phyloP scores from a whole-genome alignment of 2,888 invertebrate species.

The Drosophila demipolita region DNA sequence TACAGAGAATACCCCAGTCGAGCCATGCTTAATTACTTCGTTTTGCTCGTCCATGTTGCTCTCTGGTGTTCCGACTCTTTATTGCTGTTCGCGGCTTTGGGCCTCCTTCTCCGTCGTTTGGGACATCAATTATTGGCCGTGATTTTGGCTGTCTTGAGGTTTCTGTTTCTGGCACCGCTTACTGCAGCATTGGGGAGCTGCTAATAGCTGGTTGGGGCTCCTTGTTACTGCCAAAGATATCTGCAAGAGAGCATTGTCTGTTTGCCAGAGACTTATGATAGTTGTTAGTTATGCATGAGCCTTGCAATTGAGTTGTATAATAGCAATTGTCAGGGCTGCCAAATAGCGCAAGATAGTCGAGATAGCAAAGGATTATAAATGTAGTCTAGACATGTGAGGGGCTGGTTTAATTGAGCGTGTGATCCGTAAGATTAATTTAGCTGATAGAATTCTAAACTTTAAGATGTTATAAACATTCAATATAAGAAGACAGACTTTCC shows the following conservation, averaged over 20 bases:
- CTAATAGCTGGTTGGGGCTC: constrained; percentile 44
- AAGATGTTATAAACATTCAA: background rate
- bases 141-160: constrained; percentile 67
- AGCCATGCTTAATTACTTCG: background rate
- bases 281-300: constrained; percentile 27
- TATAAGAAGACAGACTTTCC: background rate
- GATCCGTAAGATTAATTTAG: background rate
- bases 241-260: constrained; percentile 18
- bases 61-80: constrained; percentile 51
- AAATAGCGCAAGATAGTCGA: background rate
- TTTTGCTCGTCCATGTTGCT: constrained; percentile 22
- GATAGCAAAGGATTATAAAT: background rate
- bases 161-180: constrained; percentile 40
- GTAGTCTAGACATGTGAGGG: constrained; percentile 1
- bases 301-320: constrained; percentile 15
- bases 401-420: background rate
- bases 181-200: constrained; percentile 33
- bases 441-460: background rate
- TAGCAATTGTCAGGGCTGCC: background rate
- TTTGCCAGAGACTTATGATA: constrained; percentile 37
- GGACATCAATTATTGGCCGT: constrained; percentile 73
- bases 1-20: constrained; percentile 14
- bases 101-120: constrained; percentile 47
- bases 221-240: constrained; percentile 24
- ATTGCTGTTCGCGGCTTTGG: constrained; percentile 73